Percentiles rank a stretch among this genome's conserved stretches.
Conservation (phyloP, 2,113 vertebrate genomes). For the Oophaga pumilio region DNA sequence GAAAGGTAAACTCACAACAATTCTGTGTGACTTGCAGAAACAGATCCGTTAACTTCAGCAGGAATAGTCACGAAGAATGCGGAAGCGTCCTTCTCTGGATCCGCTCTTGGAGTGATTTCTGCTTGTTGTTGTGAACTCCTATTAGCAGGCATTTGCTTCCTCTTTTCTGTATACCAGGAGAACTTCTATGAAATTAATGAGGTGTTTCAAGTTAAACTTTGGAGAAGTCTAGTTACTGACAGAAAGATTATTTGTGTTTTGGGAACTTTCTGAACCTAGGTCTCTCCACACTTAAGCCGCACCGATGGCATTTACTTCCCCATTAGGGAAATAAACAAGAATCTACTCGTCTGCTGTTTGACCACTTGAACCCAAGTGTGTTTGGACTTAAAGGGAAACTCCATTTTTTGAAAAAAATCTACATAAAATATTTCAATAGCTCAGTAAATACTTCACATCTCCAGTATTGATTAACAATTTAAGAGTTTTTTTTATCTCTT, state of each 20-base stretch:
- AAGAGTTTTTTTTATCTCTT: not conserved
- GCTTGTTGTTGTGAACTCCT: not conserved
- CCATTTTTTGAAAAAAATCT: not conserved
- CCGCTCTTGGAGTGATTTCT: not conserved
- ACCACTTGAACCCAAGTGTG: not conserved
- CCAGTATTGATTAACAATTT: not conserved
- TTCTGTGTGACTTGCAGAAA: not conserved
- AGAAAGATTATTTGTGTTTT: slow-evolving; percentile 23
- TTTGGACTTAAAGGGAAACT: not conserved
- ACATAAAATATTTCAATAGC: not conserved
- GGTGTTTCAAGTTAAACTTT: slow-evolving; percentile 15
- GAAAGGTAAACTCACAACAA: too few species aligned
- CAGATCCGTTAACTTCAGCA: not conserved
- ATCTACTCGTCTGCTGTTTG: not conserved
- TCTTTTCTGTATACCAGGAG: not conserved
- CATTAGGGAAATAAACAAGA: slow-evolving; percentile 6
- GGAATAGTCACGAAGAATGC: not conserved
- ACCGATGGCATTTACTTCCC: slow-evolving; percentile 14
- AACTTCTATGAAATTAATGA: slow-evolving; percentile 15
- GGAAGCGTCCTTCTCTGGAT: not conserved
- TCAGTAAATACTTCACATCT: not conserved
- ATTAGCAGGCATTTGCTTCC: not conserved
- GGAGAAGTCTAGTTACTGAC: slow-evolving; percentile 11
- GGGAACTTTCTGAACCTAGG: slow-evolving; percentile 8
- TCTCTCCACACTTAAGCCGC: not conserved